Conservation (phyloP, 2,888 invertebrate genomes). For the Drosophila diplacantha region DNA sequence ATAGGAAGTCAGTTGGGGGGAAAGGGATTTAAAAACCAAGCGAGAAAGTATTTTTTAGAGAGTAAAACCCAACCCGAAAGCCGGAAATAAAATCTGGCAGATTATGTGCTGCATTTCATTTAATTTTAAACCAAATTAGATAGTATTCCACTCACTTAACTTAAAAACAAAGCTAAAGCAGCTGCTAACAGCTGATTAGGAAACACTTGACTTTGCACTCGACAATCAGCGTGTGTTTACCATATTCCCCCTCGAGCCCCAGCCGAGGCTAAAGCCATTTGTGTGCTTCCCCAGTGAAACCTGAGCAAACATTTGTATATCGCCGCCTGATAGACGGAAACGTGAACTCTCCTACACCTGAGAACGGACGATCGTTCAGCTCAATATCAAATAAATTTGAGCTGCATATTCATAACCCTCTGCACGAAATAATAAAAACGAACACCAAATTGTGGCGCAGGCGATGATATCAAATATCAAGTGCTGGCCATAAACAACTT, state of each 20-base stretch:
- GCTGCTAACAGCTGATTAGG: slow-evolving; percentile 16
- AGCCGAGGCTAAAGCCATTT: slow-evolving; percentile 2
- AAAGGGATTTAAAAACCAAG: not conserved
- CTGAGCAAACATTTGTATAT: slow-evolving; percentile 20
- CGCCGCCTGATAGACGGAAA: slow-evolving; percentile 13
- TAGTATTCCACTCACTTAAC: not conserved
- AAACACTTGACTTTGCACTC: slow-evolving; percentile 8
- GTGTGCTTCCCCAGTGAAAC: slow-evolving; percentile 1
- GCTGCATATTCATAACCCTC: slow-evolving; percentile 51
- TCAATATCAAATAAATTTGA: slow-evolving; percentile 55
- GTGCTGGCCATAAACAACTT: slow-evolving; percentile 71
- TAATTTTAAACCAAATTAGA: not conserved
- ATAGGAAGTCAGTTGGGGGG: slow-evolving; percentile 13
- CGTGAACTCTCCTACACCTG: slow-evolving; percentile 34
- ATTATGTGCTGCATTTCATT: no score
- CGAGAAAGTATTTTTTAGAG: not conserved
- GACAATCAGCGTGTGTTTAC: slow-evolving; percentile 18
- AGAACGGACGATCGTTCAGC: slow-evolving; percentile 45
- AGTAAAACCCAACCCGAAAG: not conserved
- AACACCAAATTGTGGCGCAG: slow-evolving; percentile 32
- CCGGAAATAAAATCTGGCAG: not conserved
- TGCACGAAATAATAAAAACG: slow-evolving; percentile 43
- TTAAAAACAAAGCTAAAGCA: not conserved
- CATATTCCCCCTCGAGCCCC: not conserved
- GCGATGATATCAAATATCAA: slow-evolving; percentile 63